Evolutionary conservation across 2,113 vertebrate species (phyloP).

Genomic region (Barbus barbus): DNA sequence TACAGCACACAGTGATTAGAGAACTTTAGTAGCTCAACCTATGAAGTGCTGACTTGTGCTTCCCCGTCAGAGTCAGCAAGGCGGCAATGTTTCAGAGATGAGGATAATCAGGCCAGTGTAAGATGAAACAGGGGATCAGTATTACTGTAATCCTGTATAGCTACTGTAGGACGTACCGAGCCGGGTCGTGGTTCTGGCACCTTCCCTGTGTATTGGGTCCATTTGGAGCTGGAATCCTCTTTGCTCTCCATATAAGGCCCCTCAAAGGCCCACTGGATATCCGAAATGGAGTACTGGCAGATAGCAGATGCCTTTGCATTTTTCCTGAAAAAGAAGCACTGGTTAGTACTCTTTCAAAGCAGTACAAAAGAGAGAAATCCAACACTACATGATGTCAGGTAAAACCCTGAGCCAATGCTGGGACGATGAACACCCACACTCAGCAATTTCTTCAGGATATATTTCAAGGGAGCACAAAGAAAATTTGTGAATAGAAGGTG

Average conservation of each 20-base stretch:
- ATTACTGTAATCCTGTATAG: constrained; percentile 24
- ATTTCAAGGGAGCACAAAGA: constrained; percentile 34
- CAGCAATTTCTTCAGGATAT: constrained; percentile 13
- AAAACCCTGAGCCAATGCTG: neutral
- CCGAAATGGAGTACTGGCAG: constrained; percentile 87
- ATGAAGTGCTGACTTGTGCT: constrained; percentile 16
- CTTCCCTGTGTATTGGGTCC: constrained; percentile 84
- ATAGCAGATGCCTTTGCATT: constrained; percentile 90
- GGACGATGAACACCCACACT: no score
- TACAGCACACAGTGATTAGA: constrained; percentile 26
- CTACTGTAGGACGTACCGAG: constrained; percentile 78
- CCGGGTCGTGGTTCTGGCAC: constrained; percentile 91
- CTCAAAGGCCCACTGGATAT: constrained; percentile 84
- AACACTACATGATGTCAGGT: neutral
- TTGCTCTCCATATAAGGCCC: constrained; percentile 94
- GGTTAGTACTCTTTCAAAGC: constrained; percentile 19
- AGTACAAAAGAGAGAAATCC: neutral
- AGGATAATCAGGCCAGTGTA: constrained; percentile 36
- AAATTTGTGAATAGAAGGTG: neutral
- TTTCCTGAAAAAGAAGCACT: constrained; percentile 76
- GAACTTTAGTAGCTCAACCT: neutral
- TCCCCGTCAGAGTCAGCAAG: constrained; percentile 16
- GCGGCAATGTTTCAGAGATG: constrained; percentile 32
- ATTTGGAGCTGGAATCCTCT: constrained; percentile 78
- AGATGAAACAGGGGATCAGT: constrained; percentile 10